phyloP scores from a whole-genome alignment of 2,888 invertebrate species.

The Archaeoteleia sp. region DNA sequence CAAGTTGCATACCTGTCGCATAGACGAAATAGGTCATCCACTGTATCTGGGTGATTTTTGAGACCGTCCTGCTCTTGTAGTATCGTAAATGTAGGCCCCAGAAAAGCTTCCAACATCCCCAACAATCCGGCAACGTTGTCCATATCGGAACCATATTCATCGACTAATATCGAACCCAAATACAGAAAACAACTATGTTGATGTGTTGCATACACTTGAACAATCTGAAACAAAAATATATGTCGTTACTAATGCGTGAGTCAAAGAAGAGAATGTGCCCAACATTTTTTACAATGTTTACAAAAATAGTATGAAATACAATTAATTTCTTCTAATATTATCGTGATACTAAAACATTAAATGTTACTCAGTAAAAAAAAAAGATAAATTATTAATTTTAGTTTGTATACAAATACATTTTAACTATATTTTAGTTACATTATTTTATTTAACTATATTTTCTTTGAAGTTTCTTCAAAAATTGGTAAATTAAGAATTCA shows the following conservation, averaged over 20 bases:
- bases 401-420: too few species aligned
- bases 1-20: slow-evolving; percentile 84
- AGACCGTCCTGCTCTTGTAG: slow-evolving; percentile 88
- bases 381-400: too few species aligned
- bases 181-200: slow-evolving; percentile 95
- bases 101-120: slow-evolving; percentile 89
- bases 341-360: too few species aligned
- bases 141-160: slow-evolving; percentile 86
- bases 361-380: too few species aligned
- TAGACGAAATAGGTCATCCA: slow-evolving; percentile 96
- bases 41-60: slow-evolving; percentile 95
- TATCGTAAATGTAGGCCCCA: slow-evolving; percentile 87
- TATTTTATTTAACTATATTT: too few species aligned
- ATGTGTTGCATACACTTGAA: slow-evolving; percentile 83
- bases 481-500: too few species aligned
- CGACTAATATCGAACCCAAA: slow-evolving; percentile 91
- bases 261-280: too few species aligned
- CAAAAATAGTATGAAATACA: too few species aligned
- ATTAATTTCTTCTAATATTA: too few species aligned
- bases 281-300: too few species aligned
- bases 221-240: slow-evolving; percentile 77
- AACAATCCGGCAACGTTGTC: slow-evolving; percentile 87
- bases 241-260: not conserved
- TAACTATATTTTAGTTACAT: too few species aligned
- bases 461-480: too few species aligned